Evolutionary conservation across 2,797 vertebrate species (phyloP).

Genomic region (Chelidonichthys spinosus): DNA sequence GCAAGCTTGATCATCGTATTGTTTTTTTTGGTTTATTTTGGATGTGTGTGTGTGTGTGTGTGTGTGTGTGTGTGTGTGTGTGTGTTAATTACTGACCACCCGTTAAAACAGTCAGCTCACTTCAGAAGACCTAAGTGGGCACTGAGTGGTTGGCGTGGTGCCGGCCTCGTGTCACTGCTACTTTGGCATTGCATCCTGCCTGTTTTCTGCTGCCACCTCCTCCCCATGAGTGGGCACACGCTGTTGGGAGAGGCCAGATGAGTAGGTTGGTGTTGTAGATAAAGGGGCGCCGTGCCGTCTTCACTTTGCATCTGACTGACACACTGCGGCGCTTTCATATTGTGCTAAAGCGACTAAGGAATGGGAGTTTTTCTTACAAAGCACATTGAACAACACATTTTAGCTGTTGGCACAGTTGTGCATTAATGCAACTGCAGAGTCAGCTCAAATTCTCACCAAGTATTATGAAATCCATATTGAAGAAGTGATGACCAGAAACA

Average conservation of each 20-base stretch:
- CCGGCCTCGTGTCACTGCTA: constrained; percentile 46
- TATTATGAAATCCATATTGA: constrained; percentile 3
- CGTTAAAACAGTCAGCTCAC: constrained; percentile 49
- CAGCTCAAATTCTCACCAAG: not conserved
- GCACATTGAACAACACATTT: not conserved
- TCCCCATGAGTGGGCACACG: constrained; percentile 43
- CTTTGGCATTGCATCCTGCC: constrained; percentile 33
- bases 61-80: constrained; percentile 11
- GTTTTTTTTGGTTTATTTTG: not conserved
- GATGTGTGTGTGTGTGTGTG: constrained; percentile 6
- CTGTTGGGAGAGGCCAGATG: constrained; percentile 48
- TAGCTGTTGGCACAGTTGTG: not conserved
- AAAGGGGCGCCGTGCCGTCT: constrained; percentile 29
- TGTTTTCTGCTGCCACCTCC: constrained; percentile 49
- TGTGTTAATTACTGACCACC: constrained; percentile 42
- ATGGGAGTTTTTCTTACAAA: not conserved
- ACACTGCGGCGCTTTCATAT: constrained; percentile 26
- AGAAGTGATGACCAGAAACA: constrained; percentile 1
- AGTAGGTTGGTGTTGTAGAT: constrained; percentile 49
- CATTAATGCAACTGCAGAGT: constrained; percentile 14
- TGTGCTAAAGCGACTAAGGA: not conserved
- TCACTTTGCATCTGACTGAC: constrained; percentile 52
- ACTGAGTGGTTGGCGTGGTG: constrained; percentile 61
- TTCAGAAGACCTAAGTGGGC: constrained; percentile 61
- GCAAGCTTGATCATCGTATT: constrained; percentile 8